phyloP scores from a whole-genome alignment of 1,140 invertebrate species.

The Conus betulinus region DNA sequence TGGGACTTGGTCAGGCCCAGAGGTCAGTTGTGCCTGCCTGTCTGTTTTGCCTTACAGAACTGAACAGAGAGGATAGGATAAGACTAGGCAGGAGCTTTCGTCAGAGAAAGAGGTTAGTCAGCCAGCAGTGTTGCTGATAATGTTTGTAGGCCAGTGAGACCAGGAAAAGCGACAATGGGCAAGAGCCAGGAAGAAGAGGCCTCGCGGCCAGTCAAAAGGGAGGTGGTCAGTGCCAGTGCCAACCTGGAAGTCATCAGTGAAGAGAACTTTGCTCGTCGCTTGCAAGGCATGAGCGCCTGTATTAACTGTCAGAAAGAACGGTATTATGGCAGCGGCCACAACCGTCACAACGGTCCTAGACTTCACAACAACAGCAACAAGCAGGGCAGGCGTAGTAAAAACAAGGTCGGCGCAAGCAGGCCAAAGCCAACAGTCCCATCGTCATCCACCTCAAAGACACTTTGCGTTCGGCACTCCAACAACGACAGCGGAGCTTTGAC shows the following conservation, averaged over 20 bases:
- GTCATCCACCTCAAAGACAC: slow-evolving; percentile 71
- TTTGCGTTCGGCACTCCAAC: slow-evolving; percentile 59
- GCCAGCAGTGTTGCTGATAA: neutral
- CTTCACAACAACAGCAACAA: slow-evolving; percentile 42
- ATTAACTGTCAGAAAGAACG: slow-evolving; percentile 69
- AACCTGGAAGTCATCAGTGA: slow-evolving; percentile 65
- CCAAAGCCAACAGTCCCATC: slow-evolving; percentile 68
- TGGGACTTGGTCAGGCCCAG: neutral
- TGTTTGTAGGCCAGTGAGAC: slow-evolving; percentile 17
- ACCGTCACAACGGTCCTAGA: neutral
- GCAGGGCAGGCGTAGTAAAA: slow-evolving; percentile 53
- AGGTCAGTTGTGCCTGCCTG: neutral
- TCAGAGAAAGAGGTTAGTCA: neutral
- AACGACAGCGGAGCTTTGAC: slow-evolving; percentile 59
- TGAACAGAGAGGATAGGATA: neutral
- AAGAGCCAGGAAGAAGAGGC: slow-evolving; percentile 41
- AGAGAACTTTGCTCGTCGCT: slow-evolving; percentile 58
- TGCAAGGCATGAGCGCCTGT: slow-evolving; percentile 65
- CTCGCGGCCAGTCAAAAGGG: slow-evolving; percentile 54
- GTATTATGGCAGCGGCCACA: slow-evolving; percentile 34
- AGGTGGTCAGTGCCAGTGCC: slow-evolving; percentile 61
- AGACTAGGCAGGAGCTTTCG: neutral
- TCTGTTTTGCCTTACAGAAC: neutral
- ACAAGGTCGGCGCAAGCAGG: slow-evolving; percentile 52
- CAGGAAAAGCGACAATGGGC: slow-evolving; percentile 15